These are phyloP conservation scores for Coptodon bakossiorum DNA, from an alignment of 2,113 vertebrate genomes.

Conservation along the genomic window DNA sequence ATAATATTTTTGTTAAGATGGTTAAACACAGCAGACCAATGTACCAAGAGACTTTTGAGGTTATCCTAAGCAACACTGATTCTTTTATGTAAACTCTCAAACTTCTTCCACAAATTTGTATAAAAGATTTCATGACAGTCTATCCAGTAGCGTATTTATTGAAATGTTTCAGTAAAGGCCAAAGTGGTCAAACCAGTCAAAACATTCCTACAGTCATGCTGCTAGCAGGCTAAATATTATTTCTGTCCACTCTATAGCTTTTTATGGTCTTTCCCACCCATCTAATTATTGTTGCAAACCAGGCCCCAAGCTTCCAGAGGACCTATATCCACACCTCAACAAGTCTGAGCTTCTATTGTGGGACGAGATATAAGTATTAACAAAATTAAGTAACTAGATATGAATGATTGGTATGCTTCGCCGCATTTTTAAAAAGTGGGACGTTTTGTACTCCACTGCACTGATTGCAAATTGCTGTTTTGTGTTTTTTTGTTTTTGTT, in stretches of 20 bases:
- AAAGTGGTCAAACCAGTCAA: neutral
- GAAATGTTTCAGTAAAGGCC: neutral
- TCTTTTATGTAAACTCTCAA: neutral
- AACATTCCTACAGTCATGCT: neutral
- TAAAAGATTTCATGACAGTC: neutral
- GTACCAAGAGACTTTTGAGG: neutral
- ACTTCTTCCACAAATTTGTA: neutral
- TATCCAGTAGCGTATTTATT: neutral
- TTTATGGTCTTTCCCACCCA: neutral
- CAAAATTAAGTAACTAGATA: neutral
- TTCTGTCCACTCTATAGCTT: neutral
- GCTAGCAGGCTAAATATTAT: neutral
- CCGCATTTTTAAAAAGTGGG: neutral
- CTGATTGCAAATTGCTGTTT: neutral
- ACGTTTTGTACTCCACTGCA: neutral
- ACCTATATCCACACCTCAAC: neutral
- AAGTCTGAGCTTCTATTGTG: neutral
- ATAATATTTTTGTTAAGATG: neutral
- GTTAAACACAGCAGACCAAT: neutral
- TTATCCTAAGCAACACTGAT: neutral
- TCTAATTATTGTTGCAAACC: neutral
- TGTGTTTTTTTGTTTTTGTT: neutral
- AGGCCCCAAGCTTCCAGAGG: neutral
- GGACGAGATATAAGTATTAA: neutral
- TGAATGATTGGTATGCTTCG: neutral